Conservation (phyloP, 2,113 vertebrate genomes). For the Tupaia chinensis region DNA sequence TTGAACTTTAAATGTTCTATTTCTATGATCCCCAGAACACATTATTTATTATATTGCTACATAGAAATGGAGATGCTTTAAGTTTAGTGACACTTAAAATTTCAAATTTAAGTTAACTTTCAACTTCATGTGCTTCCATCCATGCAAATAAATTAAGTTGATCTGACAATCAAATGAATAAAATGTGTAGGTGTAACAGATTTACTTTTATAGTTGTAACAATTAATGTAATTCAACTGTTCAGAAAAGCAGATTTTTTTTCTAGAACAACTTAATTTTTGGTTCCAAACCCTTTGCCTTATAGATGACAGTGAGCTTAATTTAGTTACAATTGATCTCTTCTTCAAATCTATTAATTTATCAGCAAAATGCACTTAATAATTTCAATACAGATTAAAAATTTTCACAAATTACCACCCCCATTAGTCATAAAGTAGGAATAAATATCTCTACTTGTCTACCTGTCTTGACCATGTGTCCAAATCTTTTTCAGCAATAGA, state of each 20-base stretch:
- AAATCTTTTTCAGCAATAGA: background rate
- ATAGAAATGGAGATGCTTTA: background rate
- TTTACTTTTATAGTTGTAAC: background rate
- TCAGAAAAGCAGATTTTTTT: background rate
- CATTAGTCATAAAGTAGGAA: too few relatives aligned
- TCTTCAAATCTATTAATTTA: background rate
- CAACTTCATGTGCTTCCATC: background rate
- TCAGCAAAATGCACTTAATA: background rate
- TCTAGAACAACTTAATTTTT: background rate
- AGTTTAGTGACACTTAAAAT: background rate
- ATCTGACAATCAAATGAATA: background rate
- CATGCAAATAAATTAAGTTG: background rate
- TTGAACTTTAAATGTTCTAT: background rate
- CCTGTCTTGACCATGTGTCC: background rate
- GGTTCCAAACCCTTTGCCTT: background rate
- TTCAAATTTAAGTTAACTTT: slow-evolving; percentile 37
- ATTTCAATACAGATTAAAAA: background rate
- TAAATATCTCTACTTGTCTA: background rate
- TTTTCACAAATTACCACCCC: background rate
- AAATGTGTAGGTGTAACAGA: background rate
- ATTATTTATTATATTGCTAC: background rate
- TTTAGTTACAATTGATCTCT: background rate
- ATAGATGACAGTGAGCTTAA: background rate
- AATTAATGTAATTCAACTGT: slow-evolving; percentile 10
- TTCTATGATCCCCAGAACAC: background rate